Conservation (phyloP, 2,888 invertebrate species). For the Carabus problematicus region DNA sequence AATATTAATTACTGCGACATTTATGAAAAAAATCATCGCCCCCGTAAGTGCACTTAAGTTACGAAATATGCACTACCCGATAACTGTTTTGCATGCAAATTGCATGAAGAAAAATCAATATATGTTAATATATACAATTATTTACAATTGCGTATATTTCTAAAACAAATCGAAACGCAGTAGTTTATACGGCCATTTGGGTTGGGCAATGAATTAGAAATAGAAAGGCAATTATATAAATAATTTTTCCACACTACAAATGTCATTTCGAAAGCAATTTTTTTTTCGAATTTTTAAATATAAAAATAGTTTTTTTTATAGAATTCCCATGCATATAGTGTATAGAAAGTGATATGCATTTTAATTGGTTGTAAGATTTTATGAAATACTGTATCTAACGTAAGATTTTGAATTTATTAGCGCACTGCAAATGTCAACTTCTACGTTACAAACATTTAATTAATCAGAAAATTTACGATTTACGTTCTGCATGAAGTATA, state of each 20-base stretch:
- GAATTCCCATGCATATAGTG: conserved; percentile 10
- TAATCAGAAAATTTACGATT: conserved; percentile 14
- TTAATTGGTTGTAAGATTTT: conserved; percentile 23
- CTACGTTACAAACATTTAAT: conserved; percentile 20
- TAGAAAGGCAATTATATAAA: conserved; percentile 23
- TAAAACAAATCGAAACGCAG: conserved; percentile 11
- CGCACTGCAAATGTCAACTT: conserved; percentile 24
- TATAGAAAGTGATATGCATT: conserved; percentile 33
- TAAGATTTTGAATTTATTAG: conserved; percentile 22
- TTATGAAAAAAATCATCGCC: too few relatives aligned
- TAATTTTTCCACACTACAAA: conserved; percentile 15
- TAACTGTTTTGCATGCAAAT: too few relatives aligned
- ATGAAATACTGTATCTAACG: background rate
- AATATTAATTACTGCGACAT: too few relatives aligned
- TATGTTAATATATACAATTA: too few relatives aligned
- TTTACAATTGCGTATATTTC: background rate
- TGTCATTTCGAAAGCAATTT: conserved; percentile 22
- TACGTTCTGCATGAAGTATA: background rate
- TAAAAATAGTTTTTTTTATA: conserved; percentile 9
- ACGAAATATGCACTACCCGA: too few relatives aligned
- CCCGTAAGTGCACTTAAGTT: too few relatives aligned
- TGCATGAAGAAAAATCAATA: too few relatives aligned
- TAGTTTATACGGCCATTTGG: conserved; percentile 11
- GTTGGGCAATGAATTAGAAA: conserved; percentile 8
- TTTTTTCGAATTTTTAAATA: background rate